Evolutionary conservation across 2,113 vertebrate species (phyloP), one percentile per base, ranked within the genome.

Genomic region (Trematocara macrostoma): DNA sequence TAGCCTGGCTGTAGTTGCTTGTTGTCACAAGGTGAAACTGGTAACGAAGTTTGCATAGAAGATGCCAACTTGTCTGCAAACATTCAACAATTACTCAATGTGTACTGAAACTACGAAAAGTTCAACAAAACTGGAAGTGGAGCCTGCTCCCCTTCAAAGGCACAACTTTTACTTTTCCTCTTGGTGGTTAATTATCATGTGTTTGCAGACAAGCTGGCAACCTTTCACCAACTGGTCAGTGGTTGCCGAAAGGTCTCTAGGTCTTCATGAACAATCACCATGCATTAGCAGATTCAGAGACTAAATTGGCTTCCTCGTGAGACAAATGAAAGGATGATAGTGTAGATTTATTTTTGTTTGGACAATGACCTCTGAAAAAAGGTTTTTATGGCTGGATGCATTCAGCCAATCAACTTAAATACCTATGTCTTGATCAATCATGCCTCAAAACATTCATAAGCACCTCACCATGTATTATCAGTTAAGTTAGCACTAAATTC

Each of bases 1-100:
- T 18, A 47, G 40, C 8, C 8, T 74, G 23, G 40, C 40, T 18
- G 14, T 47, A 20, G 18, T 40, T 40, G 1, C 23, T 49, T 49
- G 23, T 29, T 74, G 42, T 29, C 8, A 11, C 14, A 2, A 74
- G 15, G 3, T 74, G 42, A 74, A 47, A 47, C 23, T 74, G 40
- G 5, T 47, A 10, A 29, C 2, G 0, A 74, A 31, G 15, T 74
- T 74, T 29, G 14, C 45, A 74, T 0, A 16, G 23, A 74, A 18
- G 42, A 49, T 47, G 23, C 42, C 69, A 74, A 45, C 0, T 26
- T 71, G 0, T 45, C 67, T 45, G 67, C 20, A 71, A 71, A 71
- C 1, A 71, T 15, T 71, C 38, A 9, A 42, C 38, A 71, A 26
- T 20, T 26, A 45, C 67, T 71, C 64, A 23, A 1, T 23, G 38